Base-by-base conservation (phyloP, 2,797 vertebrate genomes). In the Malurus leucopterus region DNA sequence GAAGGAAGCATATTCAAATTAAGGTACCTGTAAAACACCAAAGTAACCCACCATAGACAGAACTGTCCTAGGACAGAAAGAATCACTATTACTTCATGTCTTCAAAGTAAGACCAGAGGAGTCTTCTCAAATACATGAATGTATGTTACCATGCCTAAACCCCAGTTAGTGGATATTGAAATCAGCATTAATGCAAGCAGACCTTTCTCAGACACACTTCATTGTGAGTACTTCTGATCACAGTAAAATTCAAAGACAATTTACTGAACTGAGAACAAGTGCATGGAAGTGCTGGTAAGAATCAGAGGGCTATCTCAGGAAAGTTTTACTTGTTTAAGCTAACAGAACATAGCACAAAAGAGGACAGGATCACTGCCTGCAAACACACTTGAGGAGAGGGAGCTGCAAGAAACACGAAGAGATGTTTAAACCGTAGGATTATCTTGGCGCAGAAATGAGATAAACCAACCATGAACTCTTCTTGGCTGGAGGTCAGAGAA, bases 71-170 rank as follows among this genome's bases (percentile, higher is more conserved):
- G 10, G 57, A 43, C n/a, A 57, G 34, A 86, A 74, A 57, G 11
- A 63, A 50, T n/a, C 40, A 76, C 34, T 22, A 6, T 46, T 80
- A 62, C 21, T 23, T 54, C 32, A 59, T 14, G 18, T 27, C 80
- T 55, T 86, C 71, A 82, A 78, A 88, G 70, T 32, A 92, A 81
- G 63, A 59, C 24, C 38, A 63, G 61, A 81, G 20, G 38, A 79
- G 50, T 16, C 18, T 72, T 61, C 70, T 75, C n/a, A 83, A 74
- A 71, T 23, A 50, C 4, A 64, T 29, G 24, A 2, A 21, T 16
- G 65, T 12, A 69, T 3, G 20, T 7, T 3, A 67, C 32, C 23
- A 44, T 24, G 21, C 40, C 43, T 59, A 89, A 77, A n/a, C 15
- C 55, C 43, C 32, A 59, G 12, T 86, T 78, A 51, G 44, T 12